Conservation (phyloP, 2,797 vertebrate species). For the Catharus ustulatus region DNA sequence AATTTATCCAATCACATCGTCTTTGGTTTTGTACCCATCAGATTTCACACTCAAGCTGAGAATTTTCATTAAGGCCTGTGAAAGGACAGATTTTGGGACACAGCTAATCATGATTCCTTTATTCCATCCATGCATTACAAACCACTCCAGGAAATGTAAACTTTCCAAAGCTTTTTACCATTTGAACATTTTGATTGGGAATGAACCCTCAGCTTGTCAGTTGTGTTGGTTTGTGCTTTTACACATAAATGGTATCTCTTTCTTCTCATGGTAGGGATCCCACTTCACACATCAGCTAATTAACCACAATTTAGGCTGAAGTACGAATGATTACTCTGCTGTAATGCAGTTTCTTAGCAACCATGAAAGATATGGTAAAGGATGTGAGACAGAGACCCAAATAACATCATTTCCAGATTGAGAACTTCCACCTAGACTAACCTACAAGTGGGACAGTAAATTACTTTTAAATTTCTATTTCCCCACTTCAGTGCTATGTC, state of each 20-base stretch:
- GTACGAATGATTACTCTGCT: constrained; percentile 39
- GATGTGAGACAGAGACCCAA: constrained; percentile 34
- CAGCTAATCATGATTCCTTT: not conserved
- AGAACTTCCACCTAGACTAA: constrained; percentile 44
- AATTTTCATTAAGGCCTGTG: constrained; percentile 34
- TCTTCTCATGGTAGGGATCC: not conserved
- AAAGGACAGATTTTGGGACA: not conserved
- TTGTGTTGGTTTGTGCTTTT: not conserved
- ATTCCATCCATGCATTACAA: not conserved
- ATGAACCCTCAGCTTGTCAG: not conserved
- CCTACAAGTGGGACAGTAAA: not conserved
- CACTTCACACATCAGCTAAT: constrained; percentile 38
- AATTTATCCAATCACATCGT: not conserved
- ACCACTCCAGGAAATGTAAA: not conserved
- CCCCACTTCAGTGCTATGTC: not conserved
- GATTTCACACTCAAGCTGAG: constrained; percentile 39
- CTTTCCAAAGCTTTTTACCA: not conserved
- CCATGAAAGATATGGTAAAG: not conserved
- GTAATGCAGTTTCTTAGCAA: constrained; percentile 65
- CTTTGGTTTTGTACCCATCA: not conserved
- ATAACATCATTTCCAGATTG: constrained; percentile 11
- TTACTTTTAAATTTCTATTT: not conserved
- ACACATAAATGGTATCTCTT: not conserved
- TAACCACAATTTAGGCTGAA: constrained; percentile 29
- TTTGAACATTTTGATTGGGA: not conserved